phyloP scores from a whole-genome alignment of 2,888 invertebrate genomes.

The Syrista parreyssii region DNA sequence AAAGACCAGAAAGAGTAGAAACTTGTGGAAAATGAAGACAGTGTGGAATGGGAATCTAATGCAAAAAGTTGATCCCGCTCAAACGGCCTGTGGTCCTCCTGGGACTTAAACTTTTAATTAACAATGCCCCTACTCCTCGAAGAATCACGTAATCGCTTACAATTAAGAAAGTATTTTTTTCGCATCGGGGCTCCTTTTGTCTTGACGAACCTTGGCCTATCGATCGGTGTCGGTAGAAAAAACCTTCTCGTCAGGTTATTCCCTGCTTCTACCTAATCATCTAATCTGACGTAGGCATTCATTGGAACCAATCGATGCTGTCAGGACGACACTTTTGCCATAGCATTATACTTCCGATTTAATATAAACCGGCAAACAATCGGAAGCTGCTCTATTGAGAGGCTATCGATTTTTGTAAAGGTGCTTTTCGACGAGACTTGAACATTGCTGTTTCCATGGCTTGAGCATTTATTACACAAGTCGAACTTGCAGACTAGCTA shows the following conservation, averaged over 20 bases:
- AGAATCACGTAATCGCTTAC: background rate
- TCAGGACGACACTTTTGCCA: background rate
- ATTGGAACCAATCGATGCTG: background rate
- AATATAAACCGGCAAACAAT: background rate
- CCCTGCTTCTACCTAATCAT: background rate
- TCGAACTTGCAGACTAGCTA: background rate
- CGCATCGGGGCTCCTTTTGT: background rate
- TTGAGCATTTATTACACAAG: background rate
- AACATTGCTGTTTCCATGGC: background rate
- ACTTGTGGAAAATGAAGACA: background rate
- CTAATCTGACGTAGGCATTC: background rate
- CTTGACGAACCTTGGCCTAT: background rate
- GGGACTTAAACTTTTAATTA: constrained; percentile 5
- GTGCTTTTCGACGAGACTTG: background rate
- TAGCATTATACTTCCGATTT: background rate
- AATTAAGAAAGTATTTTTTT: background rate
- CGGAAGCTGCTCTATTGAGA: background rate
- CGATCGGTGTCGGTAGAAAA: background rate
- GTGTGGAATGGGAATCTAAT: background rate
- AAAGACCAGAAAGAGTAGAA: background rate
- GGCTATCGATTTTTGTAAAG: background rate
- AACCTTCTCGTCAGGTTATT: background rate
- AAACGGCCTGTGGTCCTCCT: background rate
- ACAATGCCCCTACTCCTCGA: background rate
- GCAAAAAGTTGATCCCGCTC: background rate